These are phyloP conservation scores for Rousettus leschenaultii DNA, from an alignment of 2,113 vertebrate species.

Conservation along the genomic window DNA sequence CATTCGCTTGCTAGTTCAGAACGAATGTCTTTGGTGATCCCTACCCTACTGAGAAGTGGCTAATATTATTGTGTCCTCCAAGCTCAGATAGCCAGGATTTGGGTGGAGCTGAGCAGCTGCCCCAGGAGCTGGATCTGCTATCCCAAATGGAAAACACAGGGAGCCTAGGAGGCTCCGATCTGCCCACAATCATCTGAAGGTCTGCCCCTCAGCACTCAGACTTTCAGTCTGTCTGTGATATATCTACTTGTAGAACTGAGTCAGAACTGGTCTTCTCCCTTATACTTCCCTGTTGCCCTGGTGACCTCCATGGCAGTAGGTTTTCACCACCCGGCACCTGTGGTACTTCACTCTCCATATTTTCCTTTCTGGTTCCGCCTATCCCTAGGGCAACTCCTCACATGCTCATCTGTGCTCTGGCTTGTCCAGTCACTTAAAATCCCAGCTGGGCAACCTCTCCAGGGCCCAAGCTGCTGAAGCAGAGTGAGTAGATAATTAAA, in stretches of 20 bases:
- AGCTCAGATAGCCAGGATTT: not conserved
- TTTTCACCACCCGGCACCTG: not conserved
- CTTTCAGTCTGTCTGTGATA: not conserved
- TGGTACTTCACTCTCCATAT: not conserved
- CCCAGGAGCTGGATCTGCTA: not conserved
- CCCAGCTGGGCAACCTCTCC: not conserved
- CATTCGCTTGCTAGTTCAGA: not conserved
- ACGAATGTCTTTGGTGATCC: not conserved
- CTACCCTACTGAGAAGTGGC: not conserved
- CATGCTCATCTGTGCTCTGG: not conserved
- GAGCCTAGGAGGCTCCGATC: not conserved
- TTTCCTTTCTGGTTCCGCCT: not conserved
- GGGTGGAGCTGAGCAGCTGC: not conserved
- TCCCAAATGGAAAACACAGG: not conserved
- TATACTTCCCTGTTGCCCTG: not conserved
- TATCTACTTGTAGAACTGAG: not conserved
- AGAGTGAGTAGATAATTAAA: not conserved
- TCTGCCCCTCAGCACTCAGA: not conserved
- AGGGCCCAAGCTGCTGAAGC: not conserved
- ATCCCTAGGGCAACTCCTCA: not conserved
- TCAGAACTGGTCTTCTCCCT: not conserved
- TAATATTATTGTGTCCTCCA: not conserved
- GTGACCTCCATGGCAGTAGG: not conserved
- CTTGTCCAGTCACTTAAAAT: not conserved
- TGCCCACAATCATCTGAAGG: not conserved